Evolutionary conservation across 2,888 invertebrate genomes (phyloP), one percentile per base, ranked within the genome.

Genomic region (Diabrotica balteata): DNA sequence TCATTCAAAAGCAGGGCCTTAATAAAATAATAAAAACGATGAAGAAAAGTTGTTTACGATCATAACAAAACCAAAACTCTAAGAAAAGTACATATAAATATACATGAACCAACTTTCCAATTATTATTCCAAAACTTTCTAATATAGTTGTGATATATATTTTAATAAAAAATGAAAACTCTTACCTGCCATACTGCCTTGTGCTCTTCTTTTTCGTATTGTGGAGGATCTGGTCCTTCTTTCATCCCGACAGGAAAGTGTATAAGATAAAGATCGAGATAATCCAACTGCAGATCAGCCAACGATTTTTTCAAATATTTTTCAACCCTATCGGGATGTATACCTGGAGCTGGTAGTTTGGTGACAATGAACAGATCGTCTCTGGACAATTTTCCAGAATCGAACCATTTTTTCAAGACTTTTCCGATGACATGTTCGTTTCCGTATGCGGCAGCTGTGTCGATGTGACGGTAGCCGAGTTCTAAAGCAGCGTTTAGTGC

Each of bases 351-450:
- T 32, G 91, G 90, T 73, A 95, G 86, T 84, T 96, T 96, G 8
- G 95, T 93, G n/a, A 92, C 91, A 58, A 96, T 87, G 80, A 93
- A 96, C 0, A 96, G 83, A 58, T 96, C 93, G 75, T 93, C 91
- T 73, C 95, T 88, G 82, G 57, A 2, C 71, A 70, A 9, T 62
- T 17, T 51, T 58, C 62, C 58, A 86, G 55, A 88, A 88, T 50
- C 54, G 5, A 95, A 83, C 91, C 93, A 92, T 68, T 88, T 87
- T 72, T 89, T 88, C 0, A 95, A 84, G 0, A 92, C 91, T 52
- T 88, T 88, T 0, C 95, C 95, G 73, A 95, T 88, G 1, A 88
- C 88, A 4, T 86, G 86, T 79, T 94, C 94, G 77, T 94, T 94
- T 70, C 88, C 85, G 78, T 94, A 94, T 3, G 87, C 90, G 4